These are phyloP conservation scores for Psococerastis gibbosa DNA, from an alignment of 2,888 invertebrate species.

Conservation along the genomic window DNA sequence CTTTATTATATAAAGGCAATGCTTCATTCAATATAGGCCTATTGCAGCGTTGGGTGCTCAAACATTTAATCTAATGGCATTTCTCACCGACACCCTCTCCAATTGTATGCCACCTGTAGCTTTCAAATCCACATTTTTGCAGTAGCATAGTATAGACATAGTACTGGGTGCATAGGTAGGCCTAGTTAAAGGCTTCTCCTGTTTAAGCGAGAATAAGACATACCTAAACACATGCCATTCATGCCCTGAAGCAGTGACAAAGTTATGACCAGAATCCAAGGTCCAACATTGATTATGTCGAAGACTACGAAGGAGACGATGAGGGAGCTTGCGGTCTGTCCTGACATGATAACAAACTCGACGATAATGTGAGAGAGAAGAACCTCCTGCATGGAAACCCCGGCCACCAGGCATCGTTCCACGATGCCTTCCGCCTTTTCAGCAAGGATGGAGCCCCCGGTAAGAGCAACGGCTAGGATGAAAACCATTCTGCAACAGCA, in stretches of 20 bases:
- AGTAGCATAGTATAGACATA: too few relatives aligned
- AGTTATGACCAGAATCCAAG: conserved; percentile 16
- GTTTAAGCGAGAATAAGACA: too few relatives aligned
- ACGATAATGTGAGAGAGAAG: conserved; percentile 19
- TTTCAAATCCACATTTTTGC: too few relatives aligned
- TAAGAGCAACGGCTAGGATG: conserved; percentile 20
- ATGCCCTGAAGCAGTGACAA: conserved; percentile 18
- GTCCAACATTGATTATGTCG: conserved; percentile 18
- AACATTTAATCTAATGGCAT: too few relatives aligned
- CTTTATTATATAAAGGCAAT: too few relatives aligned
- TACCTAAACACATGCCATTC: conserved; percentile 20
- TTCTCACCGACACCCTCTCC: too few relatives aligned
- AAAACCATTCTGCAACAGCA: conserved; percentile 20
- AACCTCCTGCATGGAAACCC: conserved; percentile 19
- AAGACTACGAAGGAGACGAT: conserved; percentile 19
- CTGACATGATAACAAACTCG: conserved; percentile 19
- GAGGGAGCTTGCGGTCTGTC: conserved; percentile 20
- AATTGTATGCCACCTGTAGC: too few relatives aligned
- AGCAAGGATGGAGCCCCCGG: conserved; percentile 21
- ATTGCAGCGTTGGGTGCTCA: too few relatives aligned
- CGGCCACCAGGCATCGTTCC: conserved; percentile 20
- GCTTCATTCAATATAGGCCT: too few relatives aligned
- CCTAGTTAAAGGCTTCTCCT: too few relatives aligned
- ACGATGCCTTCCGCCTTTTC: conserved; percentile 20
- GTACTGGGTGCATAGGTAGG: too few relatives aligned